Evolutionary conservation across 37 sponge, comb jelly and placozoan genomes (phyloP), one percentile per base, ranked within the genome.

Genomic region (Crambe crambe): DNA sequence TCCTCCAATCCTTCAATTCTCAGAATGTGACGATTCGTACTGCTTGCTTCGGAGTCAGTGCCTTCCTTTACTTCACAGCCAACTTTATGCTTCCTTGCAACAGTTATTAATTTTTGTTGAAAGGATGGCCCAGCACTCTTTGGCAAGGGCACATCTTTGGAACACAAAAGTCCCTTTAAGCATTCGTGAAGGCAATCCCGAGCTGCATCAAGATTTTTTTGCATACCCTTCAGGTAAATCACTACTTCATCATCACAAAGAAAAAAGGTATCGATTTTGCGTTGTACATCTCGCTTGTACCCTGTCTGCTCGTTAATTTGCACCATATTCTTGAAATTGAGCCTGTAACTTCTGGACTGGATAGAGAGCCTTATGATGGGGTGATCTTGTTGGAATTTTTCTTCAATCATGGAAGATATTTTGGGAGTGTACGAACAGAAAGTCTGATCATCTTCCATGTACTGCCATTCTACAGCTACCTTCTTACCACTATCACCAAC

Each of bases 381-480:
- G 18, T 18, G 1, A 5, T 58, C 58, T 0, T 58, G 41, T 40
- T 25, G 9, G 12, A 25, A 79, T 74, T 74, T 83, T 10, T 27
- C 22, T 41, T 84, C 85, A 76, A 90, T 81, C 21, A 42, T 56
- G 15, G 20, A 29, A 30, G 82, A 85, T 17, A 75, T 67, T 34
- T 51, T 8, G 9, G 68, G 66, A 37, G 29, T 22, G 35, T 90
- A 90, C 29, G 78, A 78, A n/a, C 59, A 23, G 18, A 58, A 81
- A 26, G 42, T 54, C 3, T 41, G 37, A 21, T 29, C 4, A 63
- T 90, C 90, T 72, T 84, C 68, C 20, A 1, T 17, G 37, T 79
- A 90, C n/a, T 56, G 57, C 90, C 90, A 90, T 36, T 64, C 67
- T 18, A 63, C 68, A 27, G 51, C 17, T n/a, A n/a, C n/a, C n/a